Evolutionary conservation across 2,113 vertebrate genomes (phyloP).

Genomic region (Pomatorhinus ruficollis): DNA sequence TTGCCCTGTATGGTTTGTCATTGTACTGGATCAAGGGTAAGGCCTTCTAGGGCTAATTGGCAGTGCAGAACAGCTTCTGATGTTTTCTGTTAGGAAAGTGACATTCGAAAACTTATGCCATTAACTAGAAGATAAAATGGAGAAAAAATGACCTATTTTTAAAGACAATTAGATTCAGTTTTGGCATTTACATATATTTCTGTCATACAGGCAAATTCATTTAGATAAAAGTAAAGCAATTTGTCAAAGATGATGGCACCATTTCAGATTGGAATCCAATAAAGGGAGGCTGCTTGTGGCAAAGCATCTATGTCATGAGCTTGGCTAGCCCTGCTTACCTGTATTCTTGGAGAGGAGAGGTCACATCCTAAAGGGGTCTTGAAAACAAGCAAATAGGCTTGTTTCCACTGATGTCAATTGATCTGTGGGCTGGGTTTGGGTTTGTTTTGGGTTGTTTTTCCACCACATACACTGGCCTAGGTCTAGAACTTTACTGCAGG

Average conservation of each 20-base stretch:
- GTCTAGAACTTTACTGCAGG: not conserved
- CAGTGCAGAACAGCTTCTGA: not conserved
- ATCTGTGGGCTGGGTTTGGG: not conserved
- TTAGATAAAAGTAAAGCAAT: not conserved
- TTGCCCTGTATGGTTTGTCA: not conserved
- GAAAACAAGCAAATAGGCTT: not conserved
- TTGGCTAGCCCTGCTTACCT: not conserved
- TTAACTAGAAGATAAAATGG: not conserved
- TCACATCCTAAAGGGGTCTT: not conserved
- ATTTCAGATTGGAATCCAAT: not conserved
- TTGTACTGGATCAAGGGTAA: not conserved
- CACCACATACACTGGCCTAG: fast-evolving
- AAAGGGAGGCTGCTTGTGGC: not conserved
- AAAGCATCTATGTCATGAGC: not conserved
- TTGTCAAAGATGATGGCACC: not conserved
- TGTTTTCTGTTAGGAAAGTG: not conserved
- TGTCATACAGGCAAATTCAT: not conserved
- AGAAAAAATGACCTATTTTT: not conserved
- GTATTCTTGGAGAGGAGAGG: not conserved
- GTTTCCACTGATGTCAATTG: not conserved
- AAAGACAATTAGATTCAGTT: not conserved
- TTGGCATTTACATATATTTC: not conserved
- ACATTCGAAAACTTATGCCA: not conserved
- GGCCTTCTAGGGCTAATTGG: not conserved
- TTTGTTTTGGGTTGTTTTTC: fast-evolving